A percentile compares a stretch with the other conserved stretches of the same genome.
Conservation (phyloP, 1,140 invertebrate genomes). For the Polypedilum vanderplanki region DNA sequence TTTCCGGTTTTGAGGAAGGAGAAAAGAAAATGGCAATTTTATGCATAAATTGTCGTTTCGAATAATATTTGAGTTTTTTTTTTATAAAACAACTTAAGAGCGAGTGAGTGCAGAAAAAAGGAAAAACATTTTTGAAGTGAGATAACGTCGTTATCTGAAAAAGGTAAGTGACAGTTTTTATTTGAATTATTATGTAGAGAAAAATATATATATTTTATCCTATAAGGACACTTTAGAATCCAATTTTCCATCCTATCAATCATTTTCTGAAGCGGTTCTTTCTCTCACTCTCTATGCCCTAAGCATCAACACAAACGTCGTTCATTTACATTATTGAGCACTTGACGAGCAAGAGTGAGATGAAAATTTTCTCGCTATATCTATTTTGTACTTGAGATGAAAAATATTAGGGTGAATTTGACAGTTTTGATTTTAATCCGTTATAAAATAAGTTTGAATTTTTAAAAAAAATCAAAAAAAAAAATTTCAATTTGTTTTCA, state of each 20-base stretch:
- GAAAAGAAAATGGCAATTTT: not conserved
- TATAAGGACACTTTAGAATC: constrained; percentile 25
- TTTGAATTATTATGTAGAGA: not conserved
- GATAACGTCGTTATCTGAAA: constrained; percentile 12
- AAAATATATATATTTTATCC: not conserved
- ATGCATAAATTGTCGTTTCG: constrained; percentile 24
- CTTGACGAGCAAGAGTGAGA: not conserved
- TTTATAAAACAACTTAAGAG: not conserved
- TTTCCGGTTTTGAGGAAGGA: not conserved
- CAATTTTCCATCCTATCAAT: constrained; percentile 27
- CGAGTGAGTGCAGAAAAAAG: not conserved
- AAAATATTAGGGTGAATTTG: not conserved
- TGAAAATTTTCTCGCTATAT: constrained; percentile 6
- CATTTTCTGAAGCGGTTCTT: not conserved
- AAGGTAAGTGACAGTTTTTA: constrained; percentile 17
- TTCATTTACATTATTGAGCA: constrained; percentile 18
- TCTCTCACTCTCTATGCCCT: not conserved
- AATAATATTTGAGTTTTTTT: not conserved
- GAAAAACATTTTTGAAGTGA: constrained; percentile 3
- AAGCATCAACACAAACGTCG: constrained; percentile 10
- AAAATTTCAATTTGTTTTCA: too few species aligned
- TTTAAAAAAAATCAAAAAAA: too few species aligned
- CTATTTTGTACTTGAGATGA: not conserved
- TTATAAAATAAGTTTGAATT: too few species aligned
- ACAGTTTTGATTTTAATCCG: not conserved